phyloP scores from a whole-genome alignment of 1,140 invertebrate species.

The Cydia splendana region DNA sequence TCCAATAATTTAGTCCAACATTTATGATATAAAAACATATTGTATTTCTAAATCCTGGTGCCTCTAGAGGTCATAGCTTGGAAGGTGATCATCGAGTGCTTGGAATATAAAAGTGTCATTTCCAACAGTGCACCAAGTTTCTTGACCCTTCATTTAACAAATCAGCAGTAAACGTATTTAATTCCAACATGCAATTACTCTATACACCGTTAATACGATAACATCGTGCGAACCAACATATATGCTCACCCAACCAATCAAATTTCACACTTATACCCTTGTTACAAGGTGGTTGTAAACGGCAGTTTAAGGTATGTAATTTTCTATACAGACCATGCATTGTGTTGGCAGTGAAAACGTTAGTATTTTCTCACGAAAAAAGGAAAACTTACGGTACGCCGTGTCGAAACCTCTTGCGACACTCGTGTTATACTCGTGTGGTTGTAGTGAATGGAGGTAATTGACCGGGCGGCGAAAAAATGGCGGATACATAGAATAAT shows the following conservation, averaged over 20 bases:
- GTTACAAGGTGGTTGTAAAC: constrained; percentile 39
- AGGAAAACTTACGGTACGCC: constrained; percentile 65
- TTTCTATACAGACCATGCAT: constrained; percentile 60
- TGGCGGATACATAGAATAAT: not conserved
- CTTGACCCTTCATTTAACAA: constrained; percentile 27
- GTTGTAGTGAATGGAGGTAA: constrained; percentile 45
- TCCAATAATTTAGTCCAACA: too few relatives aligned
- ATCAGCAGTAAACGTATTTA: constrained; percentile 33
- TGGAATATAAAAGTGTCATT: not conserved
- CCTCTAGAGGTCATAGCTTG: too few relatives aligned
- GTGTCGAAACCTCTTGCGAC: constrained; percentile 71
- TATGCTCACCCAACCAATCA: constrained; percentile 30
- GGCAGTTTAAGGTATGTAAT: constrained; percentile 44
- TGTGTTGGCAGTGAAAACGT: constrained; percentile 69
- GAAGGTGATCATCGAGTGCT: too few relatives aligned
- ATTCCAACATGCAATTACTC: constrained; percentile 39
- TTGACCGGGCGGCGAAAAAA: not conserved
- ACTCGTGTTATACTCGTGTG: constrained; percentile 54
- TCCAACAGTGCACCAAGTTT: not conserved
- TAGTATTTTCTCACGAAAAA: constrained; percentile 74
- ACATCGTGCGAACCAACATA: constrained; percentile 46
- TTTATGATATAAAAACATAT: too few relatives aligned
- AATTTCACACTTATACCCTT: constrained; percentile 39
- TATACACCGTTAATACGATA: constrained; percentile 51
- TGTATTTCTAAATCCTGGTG: too few relatives aligned